Conservation (phyloP, 2,888 invertebrate species). For the Malachius bipustulatus region DNA sequence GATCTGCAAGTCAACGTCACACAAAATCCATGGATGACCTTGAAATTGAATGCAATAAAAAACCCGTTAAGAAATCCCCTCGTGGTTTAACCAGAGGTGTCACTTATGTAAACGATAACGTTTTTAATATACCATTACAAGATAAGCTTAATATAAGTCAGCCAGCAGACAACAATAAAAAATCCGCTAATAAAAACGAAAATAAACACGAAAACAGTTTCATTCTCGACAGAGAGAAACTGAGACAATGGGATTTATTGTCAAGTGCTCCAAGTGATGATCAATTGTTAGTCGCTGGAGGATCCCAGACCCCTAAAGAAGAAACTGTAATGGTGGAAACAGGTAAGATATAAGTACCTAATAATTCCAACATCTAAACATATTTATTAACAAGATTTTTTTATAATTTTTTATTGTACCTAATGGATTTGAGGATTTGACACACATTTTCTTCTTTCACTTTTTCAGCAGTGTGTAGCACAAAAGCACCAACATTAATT, state of each 20-base stretch:
- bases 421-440: no score
- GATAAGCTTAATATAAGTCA: slow-evolving; percentile 28
- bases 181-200: slow-evolving; percentile 35
- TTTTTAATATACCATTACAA: slow-evolving; percentile 41
- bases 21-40: slow-evolving; percentile 75
- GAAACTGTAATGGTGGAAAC: slow-evolving; percentile 31
- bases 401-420: no score
- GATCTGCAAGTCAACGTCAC: slow-evolving; percentile 68
- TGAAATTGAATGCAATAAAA: slow-evolving; percentile 39
- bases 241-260: slow-evolving; percentile 81
- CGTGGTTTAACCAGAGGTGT: slow-evolving; percentile 51
- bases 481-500: no score
- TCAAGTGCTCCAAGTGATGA: slow-evolving; percentile 52
- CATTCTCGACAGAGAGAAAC: slow-evolving; percentile 67
- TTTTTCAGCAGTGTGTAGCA: no score
- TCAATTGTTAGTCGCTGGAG: slow-evolving; percentile 24
- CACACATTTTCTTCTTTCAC: no score
- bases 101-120: slow-evolving; percentile 66
- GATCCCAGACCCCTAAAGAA: slow-evolving; percentile 25
- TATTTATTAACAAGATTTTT: no score
- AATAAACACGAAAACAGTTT: slow-evolving; percentile 32
- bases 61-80: slow-evolving; percentile 27
- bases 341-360: slow-evolving; percentile 25
- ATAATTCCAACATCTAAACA: slow-evolving; percentile 24
- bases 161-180: slow-evolving; percentile 36